A percentile compares a stretch with the other conserved stretches of the same genome.
Evolutionary conservation across 1,140 invertebrate genomes (phyloP).

Genomic region (Dendrolimus punctatus): DNA sequence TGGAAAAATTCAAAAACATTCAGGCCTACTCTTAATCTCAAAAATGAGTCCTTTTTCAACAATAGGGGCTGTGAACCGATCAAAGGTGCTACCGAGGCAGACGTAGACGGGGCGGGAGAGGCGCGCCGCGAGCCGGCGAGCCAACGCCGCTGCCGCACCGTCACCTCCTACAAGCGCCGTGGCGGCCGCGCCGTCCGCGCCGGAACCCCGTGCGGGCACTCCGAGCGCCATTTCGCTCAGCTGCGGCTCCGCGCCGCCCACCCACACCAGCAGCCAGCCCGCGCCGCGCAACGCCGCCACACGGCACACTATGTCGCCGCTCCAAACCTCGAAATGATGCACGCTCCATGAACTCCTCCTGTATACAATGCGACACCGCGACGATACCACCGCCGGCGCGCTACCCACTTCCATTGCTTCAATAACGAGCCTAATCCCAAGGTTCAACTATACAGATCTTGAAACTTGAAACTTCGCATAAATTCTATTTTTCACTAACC

Average conservation of each 20-base stretch:
- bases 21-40: slow-evolving; percentile 28
- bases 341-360: slow-evolving; percentile 14
- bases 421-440: slow-evolving; percentile 1
- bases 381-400: slow-evolving; percentile 10
- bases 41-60: slow-evolving; percentile 21
- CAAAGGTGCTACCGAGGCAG: slow-evolving; percentile 78
- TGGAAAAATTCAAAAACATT: slow-evolving; percentile 14
- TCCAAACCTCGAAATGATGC: slow-evolving; percentile 23
- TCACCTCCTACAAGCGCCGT: slow-evolving; percentile 77
- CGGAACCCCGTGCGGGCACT: slow-evolving; percentile 7
- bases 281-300: slow-evolving; percentile 6
- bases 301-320: slow-evolving; percentile 13
- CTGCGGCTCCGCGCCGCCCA: slow-evolving; percentile 13
- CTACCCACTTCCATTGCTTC: slow-evolving; percentile 1
- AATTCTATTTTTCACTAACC: no score
- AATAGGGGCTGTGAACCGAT: slow-evolving; percentile 24
- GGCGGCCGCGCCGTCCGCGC: slow-evolving; percentile 44
- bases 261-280: slow-evolving; percentile 20
- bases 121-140: slow-evolving; percentile 16
- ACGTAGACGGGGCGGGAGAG: slow-evolving; percentile 79
- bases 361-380: slow-evolving; percentile 15
- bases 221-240: slow-evolving; percentile 13
- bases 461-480: no score
- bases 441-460: no score
- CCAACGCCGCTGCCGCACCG: slow-evolving; percentile 75